Evolutionary conservation across 2,888 invertebrate genomes (phyloP).

Genomic region (Tanypteryx hageni): DNA sequence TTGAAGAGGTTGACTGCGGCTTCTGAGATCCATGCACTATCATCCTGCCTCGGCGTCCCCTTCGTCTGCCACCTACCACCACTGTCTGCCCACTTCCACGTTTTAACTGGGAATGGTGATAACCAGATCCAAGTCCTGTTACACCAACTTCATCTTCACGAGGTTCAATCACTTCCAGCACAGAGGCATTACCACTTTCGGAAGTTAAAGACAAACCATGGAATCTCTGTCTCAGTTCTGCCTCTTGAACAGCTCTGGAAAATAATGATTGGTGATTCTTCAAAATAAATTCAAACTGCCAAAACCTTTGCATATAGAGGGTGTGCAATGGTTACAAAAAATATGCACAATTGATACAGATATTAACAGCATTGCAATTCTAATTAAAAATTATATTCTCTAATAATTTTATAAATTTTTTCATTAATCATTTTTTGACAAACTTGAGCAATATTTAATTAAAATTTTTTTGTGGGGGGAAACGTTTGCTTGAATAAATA

Average conservation of each 20-base stretch:
- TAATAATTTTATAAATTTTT: no score
- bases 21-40: neutral
- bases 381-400: no score
- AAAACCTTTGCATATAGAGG: no score
- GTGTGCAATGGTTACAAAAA: no score
- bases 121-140: neutral
- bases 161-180: constrained; percentile 72
- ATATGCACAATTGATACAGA: no score
- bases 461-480: no score
- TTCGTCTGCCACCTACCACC: constrained; percentile 12
- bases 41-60: constrained; percentile 37
- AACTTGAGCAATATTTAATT: no score
- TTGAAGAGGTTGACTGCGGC: neutral
- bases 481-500: no score
- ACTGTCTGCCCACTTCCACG: neutral
- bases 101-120: constrained; percentile 37
- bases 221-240: constrained; percentile 69
- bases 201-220: constrained; percentile 70
- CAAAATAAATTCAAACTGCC: no score
- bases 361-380: no score
- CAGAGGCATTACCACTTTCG: constrained; percentile 71
- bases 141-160: constrained; percentile 70
- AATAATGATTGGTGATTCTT: neutral
- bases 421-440: no score
- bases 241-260: constrained; percentile 55